Conservation (phyloP, 2,888 invertebrate species). For the Ryuthela nishihirai region DNA sequence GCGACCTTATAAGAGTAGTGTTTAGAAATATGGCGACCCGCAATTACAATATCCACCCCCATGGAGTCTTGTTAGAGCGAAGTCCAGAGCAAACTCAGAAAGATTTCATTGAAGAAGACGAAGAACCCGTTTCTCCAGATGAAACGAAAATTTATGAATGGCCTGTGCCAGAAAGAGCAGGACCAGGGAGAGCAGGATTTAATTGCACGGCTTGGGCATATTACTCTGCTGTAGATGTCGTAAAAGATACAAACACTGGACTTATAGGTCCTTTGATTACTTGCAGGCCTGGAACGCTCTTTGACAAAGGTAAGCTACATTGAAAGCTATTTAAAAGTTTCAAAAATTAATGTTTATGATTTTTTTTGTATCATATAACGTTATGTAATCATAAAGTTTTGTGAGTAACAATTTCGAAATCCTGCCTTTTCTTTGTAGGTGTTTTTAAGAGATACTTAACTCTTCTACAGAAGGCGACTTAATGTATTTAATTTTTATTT, state of each 20-base stretch:
- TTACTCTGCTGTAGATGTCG: constrained; percentile 39
- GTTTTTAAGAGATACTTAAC: too few species aligned
- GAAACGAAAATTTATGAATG: constrained; percentile 38
- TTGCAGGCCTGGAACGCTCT: constrained; percentile 34
- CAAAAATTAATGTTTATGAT: too few species aligned
- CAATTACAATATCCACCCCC: constrained; percentile 39
- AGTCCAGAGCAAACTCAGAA: constrained; percentile 1
- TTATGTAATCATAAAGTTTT: not conserved
- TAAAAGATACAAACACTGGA: constrained; percentile 38
- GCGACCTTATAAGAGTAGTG: constrained; percentile 42
- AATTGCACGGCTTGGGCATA: constrained; percentile 41
- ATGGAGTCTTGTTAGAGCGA: constrained; percentile 35
- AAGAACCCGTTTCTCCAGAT: constrained; percentile 39
- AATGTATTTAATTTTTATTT: too few species aligned
- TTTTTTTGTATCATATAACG: too few species aligned
- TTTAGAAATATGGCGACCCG: constrained; percentile 40
- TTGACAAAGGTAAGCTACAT: constrained; percentile 29
- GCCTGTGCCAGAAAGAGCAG: constrained; percentile 39
- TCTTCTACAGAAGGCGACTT: too few species aligned
- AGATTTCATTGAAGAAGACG: constrained; percentile 21
- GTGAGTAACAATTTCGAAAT: not conserved
- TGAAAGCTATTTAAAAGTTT: too few species aligned
- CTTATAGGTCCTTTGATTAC: constrained; percentile 41
- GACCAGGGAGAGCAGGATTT: constrained; percentile 39
- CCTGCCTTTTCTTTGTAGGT: too few species aligned